A percentile compares a stretch with the other conserved stretches of the same genome.
These are phyloP conservation scores for Chlorops oryzae DNA, from an alignment of 1,140 invertebrate genomes.

Conservation along the genomic window DNA sequence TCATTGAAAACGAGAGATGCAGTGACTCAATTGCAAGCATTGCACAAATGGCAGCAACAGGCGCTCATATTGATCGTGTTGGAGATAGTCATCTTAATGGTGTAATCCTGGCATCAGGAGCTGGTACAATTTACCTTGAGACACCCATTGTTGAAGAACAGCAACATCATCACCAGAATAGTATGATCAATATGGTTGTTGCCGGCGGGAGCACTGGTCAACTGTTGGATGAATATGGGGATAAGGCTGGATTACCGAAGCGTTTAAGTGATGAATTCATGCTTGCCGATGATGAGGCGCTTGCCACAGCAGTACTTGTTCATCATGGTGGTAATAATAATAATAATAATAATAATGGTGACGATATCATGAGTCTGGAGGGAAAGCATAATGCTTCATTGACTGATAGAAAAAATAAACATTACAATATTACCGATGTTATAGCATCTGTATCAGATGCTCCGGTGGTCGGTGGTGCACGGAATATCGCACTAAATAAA, in stretches of 20 bases:
- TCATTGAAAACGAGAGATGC: neutral
- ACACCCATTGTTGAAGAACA: conserved; percentile 42
- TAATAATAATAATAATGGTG: too few relatives aligned
- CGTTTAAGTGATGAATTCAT: conserved; percentile 44
- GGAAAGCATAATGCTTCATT: too few relatives aligned
- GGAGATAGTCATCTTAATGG: conserved; percentile 18
- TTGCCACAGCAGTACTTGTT: too few relatives aligned
- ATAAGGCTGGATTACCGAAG: conserved; percentile 34
- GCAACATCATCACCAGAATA: conserved; percentile 21
- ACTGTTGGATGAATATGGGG: conserved; percentile 12
- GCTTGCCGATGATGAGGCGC: conserved; percentile 19
- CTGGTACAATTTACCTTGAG: conserved; percentile 39
- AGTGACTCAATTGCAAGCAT: neutral
- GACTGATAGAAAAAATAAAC: too few relatives aligned
- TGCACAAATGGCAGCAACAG: too few relatives aligned
- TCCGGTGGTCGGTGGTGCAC: too few relatives aligned
- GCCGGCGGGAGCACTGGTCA: neutral
- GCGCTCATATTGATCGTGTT: too few relatives aligned
- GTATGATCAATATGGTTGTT: conserved; percentile 15
- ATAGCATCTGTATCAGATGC: too few relatives aligned
- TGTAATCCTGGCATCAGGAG: conserved; percentile 35
- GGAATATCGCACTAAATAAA: too few relatives aligned
- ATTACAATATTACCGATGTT: too few relatives aligned
- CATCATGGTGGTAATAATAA: too few relatives aligned
- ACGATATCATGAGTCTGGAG: too few relatives aligned